Conservation (phyloP, 2,797 vertebrate species). For the Lagothrix lagotricha region DNA sequence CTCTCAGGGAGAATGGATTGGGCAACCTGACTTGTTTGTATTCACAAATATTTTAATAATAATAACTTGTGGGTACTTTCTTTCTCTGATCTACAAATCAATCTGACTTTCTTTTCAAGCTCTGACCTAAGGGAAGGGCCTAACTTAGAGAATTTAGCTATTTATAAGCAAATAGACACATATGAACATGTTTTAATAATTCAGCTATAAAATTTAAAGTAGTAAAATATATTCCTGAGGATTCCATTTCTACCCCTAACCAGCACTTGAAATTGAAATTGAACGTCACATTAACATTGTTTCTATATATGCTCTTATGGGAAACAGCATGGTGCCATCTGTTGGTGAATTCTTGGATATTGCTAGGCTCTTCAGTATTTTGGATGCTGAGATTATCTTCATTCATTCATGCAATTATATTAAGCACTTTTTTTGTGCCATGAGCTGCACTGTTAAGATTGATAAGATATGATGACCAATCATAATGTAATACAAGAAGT, state of each 20-base stretch:
- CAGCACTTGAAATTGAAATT: slow-evolving; percentile 50
- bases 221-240: slow-evolving; percentile 49
- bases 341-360: not conserved
- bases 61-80: slow-evolving; percentile 49
- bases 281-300: not conserved
- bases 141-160: slow-evolving; percentile 61
- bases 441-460: not conserved
- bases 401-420: not conserved
- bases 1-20: slow-evolving; percentile 46
- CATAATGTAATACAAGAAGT: not conserved
- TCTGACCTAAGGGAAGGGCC: slow-evolving; percentile 31
- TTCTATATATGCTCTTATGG: not conserved
- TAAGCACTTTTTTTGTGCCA: not conserved
- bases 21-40: slow-evolving; percentile 48
- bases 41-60: slow-evolving; percentile 40
- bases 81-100: slow-evolving; percentile 62
- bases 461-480: not conserved
- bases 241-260: not conserved
- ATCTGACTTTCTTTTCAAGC: slow-evolving; percentile 66
- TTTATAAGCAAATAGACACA: slow-evolving; percentile 58
- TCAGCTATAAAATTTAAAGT: slow-evolving; percentile 47
- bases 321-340: slow-evolving; percentile 72
- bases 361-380: not conserved
- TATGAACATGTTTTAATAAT: slow-evolving; percentile 26
- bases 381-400: not conserved